phyloP scores from a whole-genome alignment of 2,888 invertebrate species.

The Psylliodes chrysocephalus region DNA sequence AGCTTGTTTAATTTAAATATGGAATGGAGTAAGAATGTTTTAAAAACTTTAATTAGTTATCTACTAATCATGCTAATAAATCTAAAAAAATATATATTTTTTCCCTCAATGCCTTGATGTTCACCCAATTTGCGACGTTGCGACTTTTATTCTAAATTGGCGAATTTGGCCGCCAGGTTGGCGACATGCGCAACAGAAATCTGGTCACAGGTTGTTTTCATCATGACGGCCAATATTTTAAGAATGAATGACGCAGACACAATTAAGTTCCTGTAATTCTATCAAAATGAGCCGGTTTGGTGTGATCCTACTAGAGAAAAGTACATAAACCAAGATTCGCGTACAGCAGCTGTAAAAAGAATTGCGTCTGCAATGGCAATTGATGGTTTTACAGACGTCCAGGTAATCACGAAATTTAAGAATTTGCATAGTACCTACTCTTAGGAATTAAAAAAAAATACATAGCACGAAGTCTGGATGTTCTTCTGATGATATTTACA shows the following conservation, averaged over 20 bases:
- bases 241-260: slow-evolving; percentile 31
- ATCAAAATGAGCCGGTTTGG: slow-evolving; percentile 56
- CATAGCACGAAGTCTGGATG: slow-evolving; percentile 1
- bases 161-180: too few relatives aligned
- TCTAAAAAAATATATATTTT: too few relatives aligned
- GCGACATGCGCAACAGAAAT: too few relatives aligned
- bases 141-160: too few relatives aligned
- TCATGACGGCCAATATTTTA: slow-evolving; percentile 15
- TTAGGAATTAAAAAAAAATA: slow-evolving; percentile 20
- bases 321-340: slow-evolving; percentile 52
- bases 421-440: slow-evolving; percentile 28
- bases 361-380: slow-evolving; percentile 20
- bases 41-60: too few relatives aligned
- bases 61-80: too few relatives aligned
- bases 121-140: too few relatives aligned
- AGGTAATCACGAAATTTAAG: slow-evolving; percentile 27
- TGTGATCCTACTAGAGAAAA: slow-evolving; percentile 56
- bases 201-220: slow-evolving; percentile 2
- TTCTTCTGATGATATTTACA: not conserved
- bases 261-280: slow-evolving; percentile 56
- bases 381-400: slow-evolving; percentile 11
- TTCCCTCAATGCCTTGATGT: too few relatives aligned
- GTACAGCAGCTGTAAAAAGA: slow-evolving; percentile 20
- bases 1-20: too few relatives aligned
- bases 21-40: too few relatives aligned